Conservation (phyloP, 2,888 invertebrate species). For the Perdita meconis region DNA sequence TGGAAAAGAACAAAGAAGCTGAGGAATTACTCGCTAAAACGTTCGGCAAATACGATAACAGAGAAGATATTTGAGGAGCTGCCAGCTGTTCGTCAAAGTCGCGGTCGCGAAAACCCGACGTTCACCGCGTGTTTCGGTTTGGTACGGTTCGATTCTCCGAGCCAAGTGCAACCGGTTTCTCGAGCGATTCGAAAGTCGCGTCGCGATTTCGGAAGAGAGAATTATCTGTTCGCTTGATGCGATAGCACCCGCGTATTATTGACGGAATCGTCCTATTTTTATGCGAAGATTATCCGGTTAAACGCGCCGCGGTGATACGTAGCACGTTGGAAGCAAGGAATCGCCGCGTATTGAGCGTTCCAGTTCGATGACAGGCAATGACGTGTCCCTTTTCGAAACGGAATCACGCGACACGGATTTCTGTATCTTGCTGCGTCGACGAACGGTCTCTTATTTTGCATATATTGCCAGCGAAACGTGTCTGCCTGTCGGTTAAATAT, state of each 20-base stretch:
- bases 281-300: constrained; percentile 36
- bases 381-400: constrained; percentile 45
- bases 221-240: constrained; percentile 25
- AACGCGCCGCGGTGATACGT: constrained; percentile 54
- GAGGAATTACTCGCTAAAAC: constrained; percentile 14
- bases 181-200: constrained; percentile 17
- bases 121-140: constrained; percentile 36
- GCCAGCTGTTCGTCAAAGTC: constrained; percentile 39
- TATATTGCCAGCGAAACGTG: constrained; percentile 6
- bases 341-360: constrained; percentile 68
- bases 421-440: constrained; percentile 18
- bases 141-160: too few relatives aligned
- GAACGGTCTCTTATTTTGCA: constrained; percentile 14
- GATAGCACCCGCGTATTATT: constrained; percentile 25
- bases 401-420: constrained; percentile 39
- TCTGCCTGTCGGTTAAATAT: constrained; percentile 2
- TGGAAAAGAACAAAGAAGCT: not conserved
- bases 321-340: constrained; percentile 46
- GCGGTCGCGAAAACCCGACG: constrained; percentile 31
- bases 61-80: constrained; percentile 37
- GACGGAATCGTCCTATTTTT: constrained; percentile 38
- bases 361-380: constrained; percentile 65
- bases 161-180: constrained; percentile 42
- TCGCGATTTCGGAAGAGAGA: constrained; percentile 6
- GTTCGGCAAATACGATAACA: constrained; percentile 36